phyloP scores from a whole-genome alignment of 2,113 vertebrate species.

The Chionis minor region DNA sequence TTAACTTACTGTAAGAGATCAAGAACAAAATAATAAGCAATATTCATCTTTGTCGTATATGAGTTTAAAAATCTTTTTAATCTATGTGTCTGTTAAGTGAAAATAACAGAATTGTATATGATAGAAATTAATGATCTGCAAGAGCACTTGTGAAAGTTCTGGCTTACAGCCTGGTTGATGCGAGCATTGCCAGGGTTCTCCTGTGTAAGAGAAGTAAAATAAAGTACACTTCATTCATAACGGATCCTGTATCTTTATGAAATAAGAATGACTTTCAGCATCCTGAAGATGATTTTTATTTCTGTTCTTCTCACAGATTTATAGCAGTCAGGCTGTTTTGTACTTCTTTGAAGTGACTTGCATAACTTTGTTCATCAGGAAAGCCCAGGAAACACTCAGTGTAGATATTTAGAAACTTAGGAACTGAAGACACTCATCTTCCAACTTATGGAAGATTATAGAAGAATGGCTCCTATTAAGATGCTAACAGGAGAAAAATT shows the following conservation, averaged over 20 bases:
- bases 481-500: neutral
- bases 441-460: neutral
- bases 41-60: neutral
- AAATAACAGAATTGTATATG: neutral
- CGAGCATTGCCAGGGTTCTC: neutral
- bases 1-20: neutral
- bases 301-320: neutral
- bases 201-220: neutral
- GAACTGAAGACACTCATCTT: neutral
- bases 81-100: neutral
- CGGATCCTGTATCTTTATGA: neutral
- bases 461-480: neutral
- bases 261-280: neutral
- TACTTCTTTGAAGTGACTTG: neutral
- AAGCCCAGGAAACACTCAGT: neutral
- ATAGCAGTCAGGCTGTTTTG: neutral
- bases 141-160: neutral
- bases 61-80: neutral
- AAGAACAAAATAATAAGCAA: neutral
- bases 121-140: neutral
- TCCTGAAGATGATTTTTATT: neutral
- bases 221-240: neutral
- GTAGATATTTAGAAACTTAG: neutral
- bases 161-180: neutral
- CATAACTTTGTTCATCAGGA: neutral